Evolutionary conservation across 2,113 vertebrate species (phyloP), one percentile per base, ranked within the genome.

Genomic region (Heliornis fulica): DNA sequence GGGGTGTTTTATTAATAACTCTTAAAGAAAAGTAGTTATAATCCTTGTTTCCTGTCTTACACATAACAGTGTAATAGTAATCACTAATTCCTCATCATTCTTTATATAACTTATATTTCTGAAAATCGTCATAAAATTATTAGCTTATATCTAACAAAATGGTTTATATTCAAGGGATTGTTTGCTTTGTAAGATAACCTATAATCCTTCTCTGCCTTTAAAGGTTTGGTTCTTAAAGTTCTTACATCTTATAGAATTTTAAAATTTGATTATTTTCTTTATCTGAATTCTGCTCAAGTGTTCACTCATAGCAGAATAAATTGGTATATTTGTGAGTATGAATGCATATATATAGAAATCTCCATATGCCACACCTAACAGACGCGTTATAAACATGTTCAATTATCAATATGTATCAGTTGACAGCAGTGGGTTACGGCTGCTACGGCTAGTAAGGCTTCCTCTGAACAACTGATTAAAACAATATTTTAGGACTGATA

Each of bases 181-280:
- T 90, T 95, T 87, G 40, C 64, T 87, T 87, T 84, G 38, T 77
- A 50, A 89, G 14, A 80, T 83, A 63, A 80, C 22, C 91, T 46
- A 65, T 77, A 45, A 71, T 66, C 29, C 15, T 70, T 76, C 32
- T 89, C 88, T 90, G 51, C n/a, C 53, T 90, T 83, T 76, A 54
- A 40, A 76, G 26, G 7, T 66, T 40, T 77, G 15, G 1, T 9
- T 91, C 19, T 7, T 13, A 6, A 15, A 41, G 22, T 57, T 70
- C 10, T 15, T 32, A 9, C 10, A 4, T 60, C 53, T 69, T 60
- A 15, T 18, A 75, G 28, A 75, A 23, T 41, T 72, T 91, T 80
- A 29, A 8, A 80, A 32, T 17, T 43, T 10, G 5, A 18, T 85
- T 64, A 7, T 28, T 72, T 86, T 88, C 17, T 21, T 3, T 46